Evolutionary conservation across 2,888 invertebrate genomes (phyloP), one percentile per base, ranked within the genome.

Genomic region (Dinocampus coccinellae): DNA sequence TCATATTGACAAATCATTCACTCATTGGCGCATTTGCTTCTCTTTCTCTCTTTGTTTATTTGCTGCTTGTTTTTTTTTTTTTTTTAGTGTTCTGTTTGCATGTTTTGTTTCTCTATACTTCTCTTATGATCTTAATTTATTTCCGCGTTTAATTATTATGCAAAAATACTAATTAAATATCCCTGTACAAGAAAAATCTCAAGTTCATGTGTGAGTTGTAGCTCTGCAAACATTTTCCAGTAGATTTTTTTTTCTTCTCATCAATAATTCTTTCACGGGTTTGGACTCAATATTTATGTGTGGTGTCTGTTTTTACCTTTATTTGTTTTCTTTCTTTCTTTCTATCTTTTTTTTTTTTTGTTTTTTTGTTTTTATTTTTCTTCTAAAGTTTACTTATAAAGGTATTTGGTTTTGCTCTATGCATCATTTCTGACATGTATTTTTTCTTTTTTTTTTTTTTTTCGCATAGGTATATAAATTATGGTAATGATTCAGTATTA

Each of bases 401-500:
- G 79, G 82, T 85, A 85, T 85, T 86, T 85, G 85, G 85, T 85
- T 86, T 76, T 74, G 65, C 72, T 67, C 57, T 73, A 72, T 70
- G 69, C 70, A 73, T 74, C 72, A 66, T 70, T 66, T 64, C 64
- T 68, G 69, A 75, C 77, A 75, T 74, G 77, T 70, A 71, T 69
- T 64, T 75, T 71, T 57, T 69, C 66, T 60, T 66, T 70, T 61
- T 55, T 62, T 57, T 69, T 69, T 60, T 66, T 70, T 61, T 55
- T 62, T 62, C 76, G 73, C 81, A 81, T 83, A 83, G 82, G 84
- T 86, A 86, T 87, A 87, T 87, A 87, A 87, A 87, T 87, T 86
- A 87, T 85, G 86, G 85, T 87, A 86, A 87, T 87, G 86, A 85
- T 87, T 86, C 86, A 82, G 83, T 86, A 86, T 82, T 83, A 85